Conservation (phyloP, 2,888 invertebrate species). For the Athalia cordata region DNA sequence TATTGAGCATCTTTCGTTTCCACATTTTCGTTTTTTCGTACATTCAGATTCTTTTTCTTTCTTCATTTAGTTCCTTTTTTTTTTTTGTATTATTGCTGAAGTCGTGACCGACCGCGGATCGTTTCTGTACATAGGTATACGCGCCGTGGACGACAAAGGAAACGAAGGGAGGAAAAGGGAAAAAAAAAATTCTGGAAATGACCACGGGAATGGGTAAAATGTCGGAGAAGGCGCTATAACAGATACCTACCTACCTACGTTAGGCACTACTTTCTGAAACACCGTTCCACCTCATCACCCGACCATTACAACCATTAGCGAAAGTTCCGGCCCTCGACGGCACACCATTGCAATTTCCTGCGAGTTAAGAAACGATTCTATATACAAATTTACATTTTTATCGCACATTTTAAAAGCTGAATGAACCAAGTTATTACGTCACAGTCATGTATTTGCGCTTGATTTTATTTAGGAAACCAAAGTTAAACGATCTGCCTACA, state of each 20-base stretch:
- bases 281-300: constrained; percentile 30
- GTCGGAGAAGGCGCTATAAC: constrained; percentile 2
- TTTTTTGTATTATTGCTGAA: no score
- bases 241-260: constrained; percentile 8
- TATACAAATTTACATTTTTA: constrained; percentile 32
- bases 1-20: no score
- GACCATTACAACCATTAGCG: constrained; percentile 39
- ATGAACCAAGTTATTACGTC: no score
- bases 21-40: no score
- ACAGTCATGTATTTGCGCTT: no score
- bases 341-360: constrained; percentile 34
- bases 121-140: no score
- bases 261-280: constrained; percentile 29
- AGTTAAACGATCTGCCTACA: no score
- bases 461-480: no score
- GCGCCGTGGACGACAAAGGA: neutral
- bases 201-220: constrained; percentile 13
- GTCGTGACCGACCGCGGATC: no score
- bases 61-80: no score
- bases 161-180: neutral
- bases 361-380: constrained; percentile 35
- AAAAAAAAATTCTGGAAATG: neutral
- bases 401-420: neutral
- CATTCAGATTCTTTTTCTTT: no score
- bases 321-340: constrained; percentile 31